Conservation (phyloP, 2,888 invertebrate genomes). For the Leptarthrus brevirostris region DNA sequence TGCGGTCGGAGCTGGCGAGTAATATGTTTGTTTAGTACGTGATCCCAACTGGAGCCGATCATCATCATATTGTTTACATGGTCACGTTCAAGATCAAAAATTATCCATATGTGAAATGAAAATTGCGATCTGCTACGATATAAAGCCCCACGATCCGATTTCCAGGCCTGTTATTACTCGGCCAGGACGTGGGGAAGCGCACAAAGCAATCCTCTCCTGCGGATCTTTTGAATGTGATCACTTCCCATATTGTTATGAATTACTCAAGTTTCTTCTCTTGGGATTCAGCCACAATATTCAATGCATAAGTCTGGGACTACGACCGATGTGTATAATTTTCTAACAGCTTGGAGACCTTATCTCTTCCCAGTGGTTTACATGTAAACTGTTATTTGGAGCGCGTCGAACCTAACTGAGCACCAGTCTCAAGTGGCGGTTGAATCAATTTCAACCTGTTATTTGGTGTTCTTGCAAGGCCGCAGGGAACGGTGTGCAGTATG, state of each 20-base stretch:
- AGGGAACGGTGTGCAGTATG: slow-evolving; percentile 8
- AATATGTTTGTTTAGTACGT: slow-evolving; percentile 56
- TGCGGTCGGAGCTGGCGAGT: slow-evolving; percentile 47
- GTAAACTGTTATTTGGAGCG: slow-evolving; percentile 42
- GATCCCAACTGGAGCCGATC: slow-evolving; percentile 53
- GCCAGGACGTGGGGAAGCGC: slow-evolving; percentile 24
- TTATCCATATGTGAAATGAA: slow-evolving; percentile 59
- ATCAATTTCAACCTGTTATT: slow-evolving; percentile 52
- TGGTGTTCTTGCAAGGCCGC: slow-evolving; percentile 23
- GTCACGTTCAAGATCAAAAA: slow-evolving; percentile 56
- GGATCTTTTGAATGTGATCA: slow-evolving; percentile 51
- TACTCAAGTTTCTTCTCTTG: slow-evolving; percentile 7
- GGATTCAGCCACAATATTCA: slow-evolving; percentile 5
- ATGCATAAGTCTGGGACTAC: slow-evolving; percentile 17
- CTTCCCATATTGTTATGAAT: slow-evolving; percentile 53
- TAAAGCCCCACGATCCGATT: slow-evolving; percentile 49
- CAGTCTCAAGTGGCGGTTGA: slow-evolving; percentile 48
- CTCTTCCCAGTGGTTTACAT: slow-evolving; percentile 42
- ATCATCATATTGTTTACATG: slow-evolving; percentile 55
- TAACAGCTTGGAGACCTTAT: slow-evolving; percentile 52
- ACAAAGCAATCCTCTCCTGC: slow-evolving; percentile 17
- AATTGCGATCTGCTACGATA: slow-evolving; percentile 56
- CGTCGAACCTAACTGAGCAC: slow-evolving; percentile 40
- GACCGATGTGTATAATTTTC: slow-evolving; percentile 53
- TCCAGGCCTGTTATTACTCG: slow-evolving; percentile 52